Base-by-base conservation (phyloP, 2,113 vertebrate species). In the Gobiocypris rarus region DNA sequence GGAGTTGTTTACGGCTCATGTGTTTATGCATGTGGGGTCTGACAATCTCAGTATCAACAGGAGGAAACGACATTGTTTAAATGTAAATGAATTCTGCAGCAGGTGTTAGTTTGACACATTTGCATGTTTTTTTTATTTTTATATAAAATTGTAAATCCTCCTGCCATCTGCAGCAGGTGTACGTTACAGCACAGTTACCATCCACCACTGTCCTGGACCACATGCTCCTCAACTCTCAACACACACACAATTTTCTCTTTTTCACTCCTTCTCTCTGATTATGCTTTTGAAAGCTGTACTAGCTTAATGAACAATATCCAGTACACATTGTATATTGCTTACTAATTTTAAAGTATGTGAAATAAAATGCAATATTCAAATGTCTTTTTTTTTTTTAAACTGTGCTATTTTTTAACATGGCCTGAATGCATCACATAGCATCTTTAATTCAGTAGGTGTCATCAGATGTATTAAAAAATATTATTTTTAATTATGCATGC, bases 161-260 rank as follows among this genome's bases (percentile, higher is more conserved):
- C 9, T 48, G 69, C 34, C 76, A 59, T 69, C 54, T 83, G 81
- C 83, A 89, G 83, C 86, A 86, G 86, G 82, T 87, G 84, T 77
- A 78, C 69, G 56, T 82, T 78, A 52, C 73, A 74, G 24, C 59
- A 61, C 58, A 22, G 22, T 38, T 85, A 38, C 70, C 50, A 48
- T 83, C 52, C 50, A 11, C 34, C 28, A 24, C 58, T 80, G 82
- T 69, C 59, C 73, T 45, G 69, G 63, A 84, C 11, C 38, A 74
- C 38, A 70, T 54, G 65, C 17, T 3, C 31, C n/a, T 71, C 61
- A n/a, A 82, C 22, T 84, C 67, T 85, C 19, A 22, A 22, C 31
- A 9, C 11, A 52, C 28, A 38, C 38, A 48, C 59, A 38, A 38
- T 7, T 9, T 17, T 41, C 19, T 63, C 28, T 83, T 9, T 3